A percentile compares a stretch with the other conserved stretches of the same genome.
Evolutionary conservation across 2,113 vertebrate genomes (phyloP).

Genomic region (Chrysochloris asiatica): DNA sequence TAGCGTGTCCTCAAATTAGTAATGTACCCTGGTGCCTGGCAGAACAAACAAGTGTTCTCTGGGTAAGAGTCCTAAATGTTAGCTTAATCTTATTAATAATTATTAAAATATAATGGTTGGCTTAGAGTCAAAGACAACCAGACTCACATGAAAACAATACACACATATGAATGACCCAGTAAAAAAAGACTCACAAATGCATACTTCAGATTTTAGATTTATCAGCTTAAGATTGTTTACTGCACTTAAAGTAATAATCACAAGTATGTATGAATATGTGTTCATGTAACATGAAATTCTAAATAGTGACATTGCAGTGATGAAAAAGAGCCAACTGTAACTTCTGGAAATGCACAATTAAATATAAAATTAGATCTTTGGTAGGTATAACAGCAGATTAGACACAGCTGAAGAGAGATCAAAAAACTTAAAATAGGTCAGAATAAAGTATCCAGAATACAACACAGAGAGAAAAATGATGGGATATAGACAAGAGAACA

Average conservation of each 20-base stretch:
- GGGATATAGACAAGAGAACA: not conserved
- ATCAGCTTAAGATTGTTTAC: not conserved
- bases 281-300: not conserved
- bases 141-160: not conserved
- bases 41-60: constrained; percentile 8
- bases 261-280: not conserved
- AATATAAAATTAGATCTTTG: constrained; percentile 1
- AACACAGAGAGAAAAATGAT: not conserved
- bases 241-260: not conserved
- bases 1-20: not conserved
- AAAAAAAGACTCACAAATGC: not conserved
- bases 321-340: not conserved
- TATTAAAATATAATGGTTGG: not conserved
- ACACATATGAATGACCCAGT: not conserved
- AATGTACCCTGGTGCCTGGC: not conserved
- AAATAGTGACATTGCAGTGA: not conserved
- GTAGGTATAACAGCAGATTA: not conserved
- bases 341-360: not conserved
- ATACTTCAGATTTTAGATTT: not conserved
- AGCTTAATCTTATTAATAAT: not conserved
- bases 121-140: not conserved
- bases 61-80: not conserved
- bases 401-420: not conserved
- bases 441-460: not conserved
- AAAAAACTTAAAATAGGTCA: not conserved